Evolutionary conservation across 1,140 invertebrate species (phyloP).

Genomic region (Drosophila sucinea): DNA sequence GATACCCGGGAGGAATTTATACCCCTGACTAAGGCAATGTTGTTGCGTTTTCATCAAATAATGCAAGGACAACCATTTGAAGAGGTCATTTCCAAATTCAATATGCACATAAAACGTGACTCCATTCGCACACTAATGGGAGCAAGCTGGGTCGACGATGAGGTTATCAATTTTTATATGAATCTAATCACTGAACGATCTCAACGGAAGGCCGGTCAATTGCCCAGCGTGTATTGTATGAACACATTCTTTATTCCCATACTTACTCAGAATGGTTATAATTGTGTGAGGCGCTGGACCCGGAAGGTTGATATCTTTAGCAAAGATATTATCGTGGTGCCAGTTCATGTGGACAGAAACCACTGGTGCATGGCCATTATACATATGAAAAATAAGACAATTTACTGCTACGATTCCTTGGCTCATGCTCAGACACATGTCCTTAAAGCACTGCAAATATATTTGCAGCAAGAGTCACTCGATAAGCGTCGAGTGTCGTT

Average conservation of each 20-base stretch:
- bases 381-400: conserved; percentile 90
- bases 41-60: background rate
- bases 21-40: background rate
- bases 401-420: conserved; percentile 97
- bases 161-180: conserved; percentile 87
- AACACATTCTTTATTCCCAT: conserved; percentile 87
- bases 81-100: conserved; percentile 85
- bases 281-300: conserved; percentile 92
- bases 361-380: conserved; percentile 98
- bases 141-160: conserved; percentile 97
- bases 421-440: conserved; percentile 87
- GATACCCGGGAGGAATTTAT: background rate
- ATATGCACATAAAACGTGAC: conserved; percentile 85
- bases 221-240: conserved; percentile 86
- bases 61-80: conserved; percentile 2
- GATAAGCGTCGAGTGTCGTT: conserved; percentile 93
- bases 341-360: conserved; percentile 94
- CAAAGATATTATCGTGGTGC: conserved; percentile 85
- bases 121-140: conserved; percentile 92
- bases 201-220: conserved; percentile 89
- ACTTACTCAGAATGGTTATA: conserved; percentile 87
- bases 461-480: conserved; percentile 92
- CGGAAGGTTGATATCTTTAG: conserved; percentile 86
- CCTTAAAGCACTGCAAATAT: conserved; percentile 88
- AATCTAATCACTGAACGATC: conserved; percentile 83